A percentile compares a stretch with the other conserved stretches of the same genome.
These are phyloP conservation scores for Brachyistius frenatus DNA, from an alignment of 2,113 vertebrate species.

Conservation along the genomic window DNA sequence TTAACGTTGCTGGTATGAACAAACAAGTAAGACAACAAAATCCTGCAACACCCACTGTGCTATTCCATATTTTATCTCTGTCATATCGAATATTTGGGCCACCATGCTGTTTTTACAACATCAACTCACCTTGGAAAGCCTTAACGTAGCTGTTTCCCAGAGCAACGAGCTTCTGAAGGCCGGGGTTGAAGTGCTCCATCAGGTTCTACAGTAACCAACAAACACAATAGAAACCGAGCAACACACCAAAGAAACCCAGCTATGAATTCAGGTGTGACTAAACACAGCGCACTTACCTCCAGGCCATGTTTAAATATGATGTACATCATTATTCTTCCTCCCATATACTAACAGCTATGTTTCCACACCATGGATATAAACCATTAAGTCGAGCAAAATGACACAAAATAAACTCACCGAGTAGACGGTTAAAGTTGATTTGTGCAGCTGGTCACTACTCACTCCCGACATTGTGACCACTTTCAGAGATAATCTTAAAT, in stretches of 20 bases:
- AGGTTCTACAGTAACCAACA: constrained; percentile 85
- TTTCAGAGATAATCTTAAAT: constrained; percentile 16
- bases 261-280: background rate
- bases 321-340: background rate
- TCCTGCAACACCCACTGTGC: too few relatives aligned
- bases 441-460: constrained; percentile 84
- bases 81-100: too few relatives aligned
- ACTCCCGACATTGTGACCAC: constrained; percentile 77
- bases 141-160: constrained; percentile 93
- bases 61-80: background rate
- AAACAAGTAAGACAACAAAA: background rate
- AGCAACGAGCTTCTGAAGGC: constrained; percentile 92
- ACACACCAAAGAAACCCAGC: background rate
- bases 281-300: background rate
- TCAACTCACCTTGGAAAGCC: constrained; percentile 90
- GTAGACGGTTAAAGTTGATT: constrained; percentile 82
- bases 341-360: background rate
- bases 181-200: constrained; percentile 94
- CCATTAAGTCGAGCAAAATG: background rate
- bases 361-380: background rate
- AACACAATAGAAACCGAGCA: constrained; percentile 3
- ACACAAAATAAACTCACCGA: constrained; percentile 68
- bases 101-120: too few relatives aligned
- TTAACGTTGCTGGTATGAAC: background rate
- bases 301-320: background rate